These are phyloP conservation scores for Silurus asotus DNA, from an alignment of 2,113 vertebrate genomes.

Conservation along the genomic window DNA sequence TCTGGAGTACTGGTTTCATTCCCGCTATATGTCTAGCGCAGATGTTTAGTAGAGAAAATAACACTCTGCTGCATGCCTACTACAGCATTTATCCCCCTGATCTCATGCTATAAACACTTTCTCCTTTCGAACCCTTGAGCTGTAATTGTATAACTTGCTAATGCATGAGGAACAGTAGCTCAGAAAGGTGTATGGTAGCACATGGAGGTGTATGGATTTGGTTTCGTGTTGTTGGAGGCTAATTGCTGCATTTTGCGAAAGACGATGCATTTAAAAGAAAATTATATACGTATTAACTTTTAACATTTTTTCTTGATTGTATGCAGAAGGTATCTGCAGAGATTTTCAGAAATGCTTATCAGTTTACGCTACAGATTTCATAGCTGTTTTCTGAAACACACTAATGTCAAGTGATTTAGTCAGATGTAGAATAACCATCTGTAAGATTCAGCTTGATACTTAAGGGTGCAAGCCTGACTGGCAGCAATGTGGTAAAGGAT, in stretches of 20 bases:
- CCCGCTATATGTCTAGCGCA: background rate
- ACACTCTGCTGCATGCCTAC: conserved; percentile 12
- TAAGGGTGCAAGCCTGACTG: background rate
- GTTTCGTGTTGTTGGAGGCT: background rate
- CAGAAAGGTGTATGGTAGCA: background rate
- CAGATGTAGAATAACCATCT: background rate
- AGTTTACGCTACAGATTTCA: background rate
- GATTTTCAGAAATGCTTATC: too few species aligned
- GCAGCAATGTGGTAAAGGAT: background rate
- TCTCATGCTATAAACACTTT: conserved; percentile 31
- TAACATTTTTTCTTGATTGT: too few species aligned
- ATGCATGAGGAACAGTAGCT: conserved; percentile 18
- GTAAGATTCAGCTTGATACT: background rate
- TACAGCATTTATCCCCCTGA: conserved; percentile 31
- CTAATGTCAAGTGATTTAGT: conserved; percentile 19
- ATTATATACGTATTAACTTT: too few species aligned
- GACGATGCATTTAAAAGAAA: too few species aligned
- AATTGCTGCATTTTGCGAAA: background rate
- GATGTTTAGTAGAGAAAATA: conserved; percentile 24
- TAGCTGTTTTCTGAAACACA: background rate
- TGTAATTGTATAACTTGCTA: conserved; percentile 29
- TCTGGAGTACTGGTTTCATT: background rate
- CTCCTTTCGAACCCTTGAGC: conserved; percentile 36
- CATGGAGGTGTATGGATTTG: too few species aligned
- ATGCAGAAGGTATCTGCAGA: too few species aligned